A percentile compares a stretch with the other conserved stretches of the same genome.
Evolutionary conservation across 2,797 vertebrate species (phyloP).

Genomic region (Kryptopterus vitreolus): DNA sequence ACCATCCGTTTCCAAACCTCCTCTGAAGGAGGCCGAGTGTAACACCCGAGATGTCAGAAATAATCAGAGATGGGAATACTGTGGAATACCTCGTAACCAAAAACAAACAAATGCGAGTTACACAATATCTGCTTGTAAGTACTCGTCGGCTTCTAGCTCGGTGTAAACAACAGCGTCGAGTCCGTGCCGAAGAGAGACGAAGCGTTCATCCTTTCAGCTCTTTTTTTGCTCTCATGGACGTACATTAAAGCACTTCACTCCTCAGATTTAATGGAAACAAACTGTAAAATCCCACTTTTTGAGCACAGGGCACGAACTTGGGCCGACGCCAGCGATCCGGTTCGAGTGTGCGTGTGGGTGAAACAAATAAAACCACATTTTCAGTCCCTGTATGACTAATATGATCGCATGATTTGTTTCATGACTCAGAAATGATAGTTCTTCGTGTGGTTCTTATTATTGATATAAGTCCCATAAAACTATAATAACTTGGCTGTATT

Average conservation of each 20-base stretch:
- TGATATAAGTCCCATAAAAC: conserved; percentile 66
- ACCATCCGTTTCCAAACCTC: not conserved
- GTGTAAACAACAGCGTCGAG: not conserved
- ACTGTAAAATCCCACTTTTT: conserved; percentile 21
- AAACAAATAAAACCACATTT: conserved; percentile 54
- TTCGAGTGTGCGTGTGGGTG: conserved; percentile 18
- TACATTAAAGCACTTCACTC: conserved; percentile 18
- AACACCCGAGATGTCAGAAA: conserved; percentile 2
- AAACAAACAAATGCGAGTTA: not conserved
- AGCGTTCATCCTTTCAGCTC: not conserved
- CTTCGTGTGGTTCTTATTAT: conserved; percentile 67
- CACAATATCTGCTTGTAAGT: not conserved
- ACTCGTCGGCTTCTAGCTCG: not conserved
- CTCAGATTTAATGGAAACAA: conserved; percentile 32
- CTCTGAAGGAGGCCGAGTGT: not conserved
- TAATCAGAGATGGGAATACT: not conserved
- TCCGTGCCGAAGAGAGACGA: not conserved
- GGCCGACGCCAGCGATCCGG: not conserved
- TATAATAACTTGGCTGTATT: conserved; percentile 66
- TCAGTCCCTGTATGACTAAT: conserved; percentile 63
- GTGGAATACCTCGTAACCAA: not conserved
- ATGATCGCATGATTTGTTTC: conserved; percentile 65
- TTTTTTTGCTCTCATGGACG: conserved; percentile 12
- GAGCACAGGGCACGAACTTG: conserved; percentile 12
- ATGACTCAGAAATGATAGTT: conserved; percentile 65